Conservation (phyloP, 2,797 vertebrate genomes). For the Naso thynnoides region DNA sequence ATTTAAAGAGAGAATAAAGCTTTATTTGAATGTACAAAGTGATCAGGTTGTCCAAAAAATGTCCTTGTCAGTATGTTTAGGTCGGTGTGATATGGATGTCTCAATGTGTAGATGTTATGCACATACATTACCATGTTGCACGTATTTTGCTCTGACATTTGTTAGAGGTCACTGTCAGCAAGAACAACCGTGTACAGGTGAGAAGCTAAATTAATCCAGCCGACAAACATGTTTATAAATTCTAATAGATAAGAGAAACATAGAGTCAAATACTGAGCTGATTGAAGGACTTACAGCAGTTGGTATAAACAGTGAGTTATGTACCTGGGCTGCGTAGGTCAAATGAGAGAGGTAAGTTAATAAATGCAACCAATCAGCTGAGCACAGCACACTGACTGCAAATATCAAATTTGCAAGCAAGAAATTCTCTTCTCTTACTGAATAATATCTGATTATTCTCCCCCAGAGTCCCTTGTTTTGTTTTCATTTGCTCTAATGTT, state of each 20-base stretch:
- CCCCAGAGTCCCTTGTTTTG: slow-evolving; percentile 16
- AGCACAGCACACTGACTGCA: slow-evolving; percentile 10
- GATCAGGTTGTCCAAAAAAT: neutral
- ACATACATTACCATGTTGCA: slow-evolving; percentile 5
- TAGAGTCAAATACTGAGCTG: neutral
- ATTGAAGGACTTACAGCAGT: neutral
- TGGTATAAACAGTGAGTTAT: neutral
- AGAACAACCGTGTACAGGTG: neutral
- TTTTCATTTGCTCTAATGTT: slow-evolving; percentile 7
- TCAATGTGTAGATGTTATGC: slow-evolving; percentile 5
- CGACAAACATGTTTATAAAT: neutral
- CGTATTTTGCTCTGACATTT: slow-evolving; percentile 24
- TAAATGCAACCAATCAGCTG: neutral
- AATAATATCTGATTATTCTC: slow-evolving; percentile 8
- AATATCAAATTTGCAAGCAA: slow-evolving; percentile 7
- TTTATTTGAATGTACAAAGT: neutral
- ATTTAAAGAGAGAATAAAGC: neutral
- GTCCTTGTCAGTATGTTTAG: neutral
- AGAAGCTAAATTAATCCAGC: neutral
- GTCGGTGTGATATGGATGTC: neutral
- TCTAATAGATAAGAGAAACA: neutral
- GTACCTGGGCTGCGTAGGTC: neutral
- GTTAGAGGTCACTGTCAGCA: neutral
- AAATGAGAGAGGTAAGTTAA: slow-evolving; percentile 13
- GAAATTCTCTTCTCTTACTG: slow-evolving; percentile 5